Conservation (phyloP, 2,888 invertebrate species). For the Lasioglossum morio region DNA sequence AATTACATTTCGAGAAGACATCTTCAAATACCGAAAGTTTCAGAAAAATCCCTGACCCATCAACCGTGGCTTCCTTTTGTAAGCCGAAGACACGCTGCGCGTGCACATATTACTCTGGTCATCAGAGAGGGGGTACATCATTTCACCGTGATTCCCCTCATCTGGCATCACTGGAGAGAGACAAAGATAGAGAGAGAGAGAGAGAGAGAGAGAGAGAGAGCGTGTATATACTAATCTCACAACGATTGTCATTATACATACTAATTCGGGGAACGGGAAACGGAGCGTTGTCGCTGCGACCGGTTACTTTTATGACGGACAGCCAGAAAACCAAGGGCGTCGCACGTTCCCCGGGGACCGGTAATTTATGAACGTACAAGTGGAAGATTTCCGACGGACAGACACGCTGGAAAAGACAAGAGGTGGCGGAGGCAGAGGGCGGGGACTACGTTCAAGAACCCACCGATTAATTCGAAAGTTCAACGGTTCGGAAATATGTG, state of each 20-base stretch:
- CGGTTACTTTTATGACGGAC: slow-evolving; percentile 15
- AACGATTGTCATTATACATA: slow-evolving; percentile 48
- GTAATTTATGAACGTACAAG: background rate
- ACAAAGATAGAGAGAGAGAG: no score
- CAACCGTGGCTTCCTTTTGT: no score
- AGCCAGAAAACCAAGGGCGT: slow-evolving; percentile 30
- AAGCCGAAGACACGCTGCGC: no score
- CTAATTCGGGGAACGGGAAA: slow-evolving; percentile 46
- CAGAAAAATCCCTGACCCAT: no score
- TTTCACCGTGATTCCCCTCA: no score
- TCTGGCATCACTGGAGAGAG: no score
- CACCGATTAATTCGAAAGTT: slow-evolving; percentile 17
- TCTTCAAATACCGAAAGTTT: no score
- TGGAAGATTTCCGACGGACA: slow-evolving; percentile 7
- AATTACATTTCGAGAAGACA: no score
- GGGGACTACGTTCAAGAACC: background rate
- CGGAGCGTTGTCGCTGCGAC: slow-evolving; percentile 31
- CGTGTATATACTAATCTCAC: slow-evolving; percentile 36
- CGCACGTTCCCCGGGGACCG: slow-evolving; percentile 6
- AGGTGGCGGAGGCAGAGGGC: background rate
- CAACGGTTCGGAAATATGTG: slow-evolving; percentile 10
- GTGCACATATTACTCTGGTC: no score
- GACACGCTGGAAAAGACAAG: background rate
- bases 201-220: background rate
- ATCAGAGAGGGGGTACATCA: no score